These are phyloP conservation scores for Spongilla lacustris DNA, from an alignment of 37 sponge, comb jelly and placozoan species.

Conservation along the genomic window DNA sequence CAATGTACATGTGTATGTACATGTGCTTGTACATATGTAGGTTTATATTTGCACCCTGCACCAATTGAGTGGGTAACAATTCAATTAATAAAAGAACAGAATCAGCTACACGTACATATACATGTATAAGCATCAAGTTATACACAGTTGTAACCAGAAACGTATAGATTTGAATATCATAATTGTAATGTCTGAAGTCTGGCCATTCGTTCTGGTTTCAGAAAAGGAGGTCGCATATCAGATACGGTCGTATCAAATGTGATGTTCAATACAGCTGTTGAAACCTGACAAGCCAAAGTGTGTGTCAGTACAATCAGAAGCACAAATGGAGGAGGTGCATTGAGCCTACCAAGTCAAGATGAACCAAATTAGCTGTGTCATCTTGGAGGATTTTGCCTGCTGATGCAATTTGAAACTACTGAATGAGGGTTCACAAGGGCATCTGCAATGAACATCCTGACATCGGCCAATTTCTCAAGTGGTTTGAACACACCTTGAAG, in stretches of 20 bases:
- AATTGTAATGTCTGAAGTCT: slow-evolving; percentile 30
- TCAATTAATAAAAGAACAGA: not conserved
- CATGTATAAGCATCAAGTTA: not conserved
- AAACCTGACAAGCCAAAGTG: slow-evolving; percentile 35
- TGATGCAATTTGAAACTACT: slow-evolving; percentile 36
- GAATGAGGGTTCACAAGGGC: slow-evolving; percentile 22
- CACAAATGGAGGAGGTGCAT: not conserved
- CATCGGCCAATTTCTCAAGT: slow-evolving; percentile 54
- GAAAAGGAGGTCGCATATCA: slow-evolving; percentile 22
- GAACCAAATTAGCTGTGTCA: slow-evolving; percentile 50
- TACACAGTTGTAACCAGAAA: no score
- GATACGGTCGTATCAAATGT: slow-evolving; percentile 40
- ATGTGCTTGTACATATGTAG: no score
- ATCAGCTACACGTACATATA: no score
- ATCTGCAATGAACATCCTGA: slow-evolving; percentile 50
- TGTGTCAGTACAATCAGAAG: not conserved
- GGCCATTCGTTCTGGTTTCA: slow-evolving; percentile 15
- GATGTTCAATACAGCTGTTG: slow-evolving; percentile 65
- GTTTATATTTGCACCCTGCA: no score
- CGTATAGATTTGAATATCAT: no score
- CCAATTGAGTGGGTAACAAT: no score
- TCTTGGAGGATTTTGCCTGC: slow-evolving; percentile 38
- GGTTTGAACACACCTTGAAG: slow-evolving; percentile 71
- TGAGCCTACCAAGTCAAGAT: slow-evolving; percentile 65
- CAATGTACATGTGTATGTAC: no score